Percentiles rank a stretch among this genome's conserved stretches.
Evolutionary conservation across 2,888 invertebrate genomes (phyloP).

Genomic region (Rhagonycha lutea): DNA sequence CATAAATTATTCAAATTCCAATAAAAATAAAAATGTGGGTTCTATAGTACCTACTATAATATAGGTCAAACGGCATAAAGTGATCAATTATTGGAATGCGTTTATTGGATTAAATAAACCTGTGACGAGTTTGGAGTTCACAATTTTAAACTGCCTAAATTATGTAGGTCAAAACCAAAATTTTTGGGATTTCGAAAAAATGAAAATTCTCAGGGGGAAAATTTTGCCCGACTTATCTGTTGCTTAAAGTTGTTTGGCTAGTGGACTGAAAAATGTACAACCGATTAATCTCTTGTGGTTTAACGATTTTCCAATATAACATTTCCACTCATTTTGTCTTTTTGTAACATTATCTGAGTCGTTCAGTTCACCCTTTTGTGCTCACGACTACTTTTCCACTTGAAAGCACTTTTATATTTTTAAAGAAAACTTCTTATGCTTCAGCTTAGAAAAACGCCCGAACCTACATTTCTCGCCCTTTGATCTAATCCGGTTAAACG

Average conservation of each 20-base stretch:
- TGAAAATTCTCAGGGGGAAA: neutral
- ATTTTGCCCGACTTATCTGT: neutral
- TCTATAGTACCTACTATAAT: neutral
- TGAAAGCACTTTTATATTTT: neutral
- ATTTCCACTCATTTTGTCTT: neutral
- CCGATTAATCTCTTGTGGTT: neutral
- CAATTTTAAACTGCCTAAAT: neutral
- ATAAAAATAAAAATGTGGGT: neutral
- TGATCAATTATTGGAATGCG: neutral
- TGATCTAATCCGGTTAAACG: too few relatives aligned
- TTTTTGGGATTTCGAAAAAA: too few relatives aligned
- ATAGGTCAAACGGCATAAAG: neutral
- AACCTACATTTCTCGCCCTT: neutral
- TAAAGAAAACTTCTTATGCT: neutral
- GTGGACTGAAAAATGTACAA: neutral
- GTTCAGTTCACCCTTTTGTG: neutral
- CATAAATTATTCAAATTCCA: neutral
- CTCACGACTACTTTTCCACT: neutral
- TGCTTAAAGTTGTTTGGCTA: neutral
- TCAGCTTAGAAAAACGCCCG: neutral
- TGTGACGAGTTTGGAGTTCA: neutral
- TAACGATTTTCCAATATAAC: neutral
- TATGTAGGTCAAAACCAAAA: neutral
- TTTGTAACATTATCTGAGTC: neutral
- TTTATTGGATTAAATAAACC: neutral